Percentiles rank a stretch among this genome's conserved stretches.
These are phyloP conservation scores for Calycopis cecrops DNA, from an alignment of 1,140 invertebrate species.

Conservation along the genomic window DNA sequence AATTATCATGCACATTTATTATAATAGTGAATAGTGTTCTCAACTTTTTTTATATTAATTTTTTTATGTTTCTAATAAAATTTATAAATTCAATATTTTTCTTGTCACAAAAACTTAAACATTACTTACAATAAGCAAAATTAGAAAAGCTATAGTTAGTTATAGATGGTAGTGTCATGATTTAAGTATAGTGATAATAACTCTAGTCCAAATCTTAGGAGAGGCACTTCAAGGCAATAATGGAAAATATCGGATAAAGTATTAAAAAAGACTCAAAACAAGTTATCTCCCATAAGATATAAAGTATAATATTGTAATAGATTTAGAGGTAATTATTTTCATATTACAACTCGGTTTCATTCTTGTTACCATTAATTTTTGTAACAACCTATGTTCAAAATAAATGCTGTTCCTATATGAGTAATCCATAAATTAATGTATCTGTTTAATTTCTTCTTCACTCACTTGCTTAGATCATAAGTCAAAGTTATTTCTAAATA, in stretches of 20 bases:
- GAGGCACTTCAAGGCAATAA: conserved; percentile 6
- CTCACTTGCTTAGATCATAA: background rate
- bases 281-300: background rate
- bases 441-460: background rate
- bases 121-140: too few relatives aligned
- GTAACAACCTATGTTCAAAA: background rate
- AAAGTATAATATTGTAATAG: background rate
- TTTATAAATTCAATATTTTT: too few relatives aligned
- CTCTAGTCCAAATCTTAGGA: background rate
- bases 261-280: conserved; percentile 8
- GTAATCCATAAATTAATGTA: conserved; percentile 2
- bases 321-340: background rate
- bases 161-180: too few relatives aligned
- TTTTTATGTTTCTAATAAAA: too few relatives aligned
- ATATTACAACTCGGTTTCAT: too few relatives aligned
- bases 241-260: conserved; percentile 3
- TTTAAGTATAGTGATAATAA: background rate
- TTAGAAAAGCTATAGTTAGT: too few relatives aligned
- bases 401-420: conserved; percentile 2
- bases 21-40: too few relatives aligned
- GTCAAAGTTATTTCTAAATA: conserved; percentile 9
- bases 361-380: background rate
- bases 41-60: too few relatives aligned
- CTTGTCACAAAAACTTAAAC: too few relatives aligned
- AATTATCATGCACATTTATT: too few relatives aligned